Evolutionary conservation across 2,888 invertebrate genomes (phyloP).

Genomic region (Chloromyia formosa): DNA sequence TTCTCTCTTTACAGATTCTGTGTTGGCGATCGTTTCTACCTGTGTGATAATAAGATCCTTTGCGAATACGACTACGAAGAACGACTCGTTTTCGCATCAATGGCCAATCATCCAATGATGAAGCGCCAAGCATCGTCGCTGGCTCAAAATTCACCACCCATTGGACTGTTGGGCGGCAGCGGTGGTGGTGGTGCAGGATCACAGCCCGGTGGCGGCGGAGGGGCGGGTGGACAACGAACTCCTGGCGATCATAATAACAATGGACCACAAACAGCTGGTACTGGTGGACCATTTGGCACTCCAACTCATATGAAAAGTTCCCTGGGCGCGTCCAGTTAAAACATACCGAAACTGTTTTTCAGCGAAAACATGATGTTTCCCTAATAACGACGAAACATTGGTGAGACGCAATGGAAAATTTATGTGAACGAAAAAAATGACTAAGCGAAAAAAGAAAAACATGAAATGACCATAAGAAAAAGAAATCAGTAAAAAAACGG

Average conservation of each 20-base stretch:
- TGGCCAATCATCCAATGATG: conserved; percentile 84
- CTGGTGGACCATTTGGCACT: conserved; percentile 57
- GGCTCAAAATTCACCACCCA: conserved; percentile 59
- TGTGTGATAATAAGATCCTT: conserved; percentile 96
- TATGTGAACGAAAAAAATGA: not conserved
- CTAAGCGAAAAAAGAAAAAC: not conserved
- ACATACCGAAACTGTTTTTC: not conserved
- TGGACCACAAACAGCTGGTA: conserved; percentile 60
- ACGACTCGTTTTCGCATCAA: conserved; percentile 91
- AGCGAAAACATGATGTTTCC: not conserved
- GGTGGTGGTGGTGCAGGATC: conserved; percentile 50
- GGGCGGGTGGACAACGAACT: conserved; percentile 59
- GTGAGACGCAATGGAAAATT: not conserved
- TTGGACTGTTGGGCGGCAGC: conserved; percentile 52
- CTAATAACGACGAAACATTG: not conserved
- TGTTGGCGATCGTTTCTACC: conserved; percentile 95
- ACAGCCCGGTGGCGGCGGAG: conserved; percentile 54
- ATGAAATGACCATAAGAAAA: not conserved
- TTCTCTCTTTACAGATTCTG: conserved; percentile 85
- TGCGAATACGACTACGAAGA: conserved; percentile 99
- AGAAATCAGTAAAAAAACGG: not conserved
- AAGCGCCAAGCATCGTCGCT: conserved; percentile 63
- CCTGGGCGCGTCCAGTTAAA: conserved; percentile 64
- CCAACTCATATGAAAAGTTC: conserved; percentile 63
- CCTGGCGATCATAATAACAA: conserved; percentile 62